A percentile compares a stretch with the other conserved stretches of the same genome.
Conservation (phyloP, 2,797 vertebrate species). For the Nothura maculosa region DNA sequence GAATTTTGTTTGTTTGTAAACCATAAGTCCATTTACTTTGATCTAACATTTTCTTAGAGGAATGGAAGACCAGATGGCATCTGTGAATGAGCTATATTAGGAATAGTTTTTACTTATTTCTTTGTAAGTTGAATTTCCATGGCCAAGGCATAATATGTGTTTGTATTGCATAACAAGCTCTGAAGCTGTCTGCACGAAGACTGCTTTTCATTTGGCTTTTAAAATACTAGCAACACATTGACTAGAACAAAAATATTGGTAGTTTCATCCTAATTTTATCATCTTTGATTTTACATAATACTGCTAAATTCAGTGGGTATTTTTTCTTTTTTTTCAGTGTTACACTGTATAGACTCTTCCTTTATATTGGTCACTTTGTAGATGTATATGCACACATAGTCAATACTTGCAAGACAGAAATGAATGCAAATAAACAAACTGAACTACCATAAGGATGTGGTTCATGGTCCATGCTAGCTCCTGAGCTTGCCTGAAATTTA, state of each 20-base stretch:
- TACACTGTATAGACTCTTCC: background rate
- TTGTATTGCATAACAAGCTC: background rate
- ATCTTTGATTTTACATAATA: background rate
- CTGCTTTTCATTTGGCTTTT: background rate
- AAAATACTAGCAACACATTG: background rate
- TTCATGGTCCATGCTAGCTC: background rate
- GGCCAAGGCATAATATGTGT: background rate
- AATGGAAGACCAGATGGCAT: background rate
- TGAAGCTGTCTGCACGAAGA: background rate
- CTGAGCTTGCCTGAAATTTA: background rate
- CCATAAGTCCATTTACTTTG: background rate
- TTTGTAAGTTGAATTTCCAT: background rate
- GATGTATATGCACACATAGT: background rate
- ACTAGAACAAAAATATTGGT: background rate
- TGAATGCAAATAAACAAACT: conserved; percentile 5
- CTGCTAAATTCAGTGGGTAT: background rate
- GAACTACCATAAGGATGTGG: background rate
- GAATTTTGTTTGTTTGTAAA: background rate
- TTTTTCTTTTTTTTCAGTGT: background rate
- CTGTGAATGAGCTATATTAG: background rate
- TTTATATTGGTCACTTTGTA: conserved; percentile 2
- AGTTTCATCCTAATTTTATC: background rate
- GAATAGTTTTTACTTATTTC: background rate
- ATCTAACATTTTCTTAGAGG: background rate
- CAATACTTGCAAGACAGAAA: background rate